These are phyloP conservation scores for Palythoa grandiflora DNA, from an alignment of 92 coral and sea anemone species.

Conservation along the genomic window DNA sequence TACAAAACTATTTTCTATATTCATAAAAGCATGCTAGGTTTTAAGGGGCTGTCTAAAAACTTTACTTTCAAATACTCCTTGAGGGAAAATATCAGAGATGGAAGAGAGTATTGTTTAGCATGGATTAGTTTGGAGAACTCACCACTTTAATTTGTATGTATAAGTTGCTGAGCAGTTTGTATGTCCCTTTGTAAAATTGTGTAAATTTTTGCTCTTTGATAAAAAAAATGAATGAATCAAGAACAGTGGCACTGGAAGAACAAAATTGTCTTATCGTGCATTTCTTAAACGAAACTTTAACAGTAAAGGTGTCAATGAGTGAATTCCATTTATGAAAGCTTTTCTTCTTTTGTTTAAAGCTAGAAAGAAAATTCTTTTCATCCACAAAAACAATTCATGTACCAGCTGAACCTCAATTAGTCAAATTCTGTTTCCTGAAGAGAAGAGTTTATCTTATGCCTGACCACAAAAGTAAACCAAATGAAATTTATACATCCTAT, in stretches of 20 bases:
- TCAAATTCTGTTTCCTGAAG: conserved; percentile 42
- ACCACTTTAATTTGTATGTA: conserved; percentile 4
- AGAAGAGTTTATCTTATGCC: conserved; percentile 34
- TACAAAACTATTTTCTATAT: conserved; percentile 23
- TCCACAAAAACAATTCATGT: conserved; percentile 37
- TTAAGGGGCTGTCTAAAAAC: conserved; percentile 18
- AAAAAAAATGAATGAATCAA: conserved; percentile 34
- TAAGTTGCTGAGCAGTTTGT: conserved; percentile 3
- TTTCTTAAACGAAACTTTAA: neutral
- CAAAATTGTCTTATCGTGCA: neutral
- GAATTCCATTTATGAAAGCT: conserved; percentile 11
- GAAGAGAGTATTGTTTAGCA: conserved; percentile 25
- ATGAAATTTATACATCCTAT: conserved; percentile 39
- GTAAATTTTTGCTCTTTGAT: conserved; percentile 30
- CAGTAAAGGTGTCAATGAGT: conserved; percentile 10
- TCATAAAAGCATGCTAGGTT: conserved; percentile 35
- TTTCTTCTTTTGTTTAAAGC: conserved; percentile 39
- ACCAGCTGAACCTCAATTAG: conserved; percentile 51
- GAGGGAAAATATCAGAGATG: conserved; percentile 22
- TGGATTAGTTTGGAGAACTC: conserved; percentile 34
- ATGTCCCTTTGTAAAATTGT: conserved; percentile 15
- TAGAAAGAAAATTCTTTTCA: conserved; percentile 38
- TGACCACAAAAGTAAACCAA: conserved; percentile 52
- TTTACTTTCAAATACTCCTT: conserved; percentile 26
- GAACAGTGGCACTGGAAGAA: conserved; percentile 2